phyloP scores from a whole-genome alignment of 2,888 invertebrate species.

The Aleiodes leptofemur region DNA sequence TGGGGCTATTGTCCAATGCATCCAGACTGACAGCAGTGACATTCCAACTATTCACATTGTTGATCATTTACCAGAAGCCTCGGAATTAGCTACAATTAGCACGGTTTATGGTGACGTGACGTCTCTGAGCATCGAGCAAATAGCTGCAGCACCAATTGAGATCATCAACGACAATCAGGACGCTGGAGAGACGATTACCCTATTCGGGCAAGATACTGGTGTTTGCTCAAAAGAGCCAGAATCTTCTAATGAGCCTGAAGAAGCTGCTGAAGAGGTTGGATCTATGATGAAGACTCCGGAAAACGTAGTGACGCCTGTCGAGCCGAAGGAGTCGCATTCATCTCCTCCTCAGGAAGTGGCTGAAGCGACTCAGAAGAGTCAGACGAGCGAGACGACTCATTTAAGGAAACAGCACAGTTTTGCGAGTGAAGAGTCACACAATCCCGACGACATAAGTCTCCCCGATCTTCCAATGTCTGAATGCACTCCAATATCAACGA shows the following conservation, averaged over 20 bases:
- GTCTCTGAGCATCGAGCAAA: constrained; percentile 49
- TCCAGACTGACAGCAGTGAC: constrained; percentile 62
- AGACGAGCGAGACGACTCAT: constrained; percentile 26
- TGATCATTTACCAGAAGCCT: constrained; percentile 66
- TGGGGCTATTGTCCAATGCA: constrained; percentile 62
- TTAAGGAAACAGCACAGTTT: constrained; percentile 65
- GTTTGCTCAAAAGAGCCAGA: constrained; percentile 46
- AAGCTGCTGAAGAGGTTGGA: constrained; percentile 14
- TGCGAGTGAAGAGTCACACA: constrained; percentile 67
- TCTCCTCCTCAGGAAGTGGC: background rate
- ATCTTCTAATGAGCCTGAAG: constrained; percentile 32
- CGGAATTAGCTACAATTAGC: constrained; percentile 54
- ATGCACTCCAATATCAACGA: constrained; percentile 71
- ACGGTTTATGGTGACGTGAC: constrained; percentile 54
- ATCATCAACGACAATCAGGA: constrained; percentile 37
- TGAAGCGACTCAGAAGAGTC: background rate
- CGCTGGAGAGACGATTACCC: constrained; percentile 50
- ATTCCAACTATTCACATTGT: constrained; percentile 72
- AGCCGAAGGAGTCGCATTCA: too few relatives aligned
- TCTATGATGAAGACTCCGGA: constrained; percentile 7
- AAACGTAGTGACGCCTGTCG: too few relatives aligned
- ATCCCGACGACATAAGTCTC: constrained; percentile 71
- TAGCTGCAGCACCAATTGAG: constrained; percentile 41
- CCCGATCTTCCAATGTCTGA: constrained; percentile 71
- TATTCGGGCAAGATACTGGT: constrained; percentile 47